Evolutionary conservation across 2,888 invertebrate genomes (phyloP).

Genomic region (Caradrina clavipalpis): DNA sequence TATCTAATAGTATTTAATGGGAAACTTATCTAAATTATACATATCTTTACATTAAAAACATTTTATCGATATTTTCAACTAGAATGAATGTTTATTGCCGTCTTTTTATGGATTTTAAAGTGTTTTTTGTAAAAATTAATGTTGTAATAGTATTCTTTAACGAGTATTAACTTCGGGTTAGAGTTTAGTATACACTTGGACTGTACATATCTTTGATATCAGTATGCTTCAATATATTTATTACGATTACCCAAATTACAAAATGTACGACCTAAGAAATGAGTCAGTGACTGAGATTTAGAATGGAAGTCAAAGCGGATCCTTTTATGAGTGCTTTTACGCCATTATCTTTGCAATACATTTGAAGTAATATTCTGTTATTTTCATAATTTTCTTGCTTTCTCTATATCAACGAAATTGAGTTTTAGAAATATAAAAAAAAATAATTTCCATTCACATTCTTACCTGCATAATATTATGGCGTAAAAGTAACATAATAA

Average conservation of each 20-base stretch:
- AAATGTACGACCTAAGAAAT: slow-evolving; percentile 49
- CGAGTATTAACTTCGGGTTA: slow-evolving; percentile 65
- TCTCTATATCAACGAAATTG: not conserved
- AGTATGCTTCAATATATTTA: slow-evolving; percentile 61
- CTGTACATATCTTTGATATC: slow-evolving; percentile 66
- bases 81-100: slow-evolving; percentile 57
- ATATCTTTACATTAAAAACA: slow-evolving; percentile 60
- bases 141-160: slow-evolving; percentile 64
- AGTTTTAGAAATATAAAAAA: not conserved
- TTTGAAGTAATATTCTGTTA: not conserved
- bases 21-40: slow-evolving; percentile 60
- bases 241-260: slow-evolving; percentile 41
- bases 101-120: slow-evolving; percentile 58
- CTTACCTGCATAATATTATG: not conserved
- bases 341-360: not conserved
- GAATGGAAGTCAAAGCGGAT: slow-evolving; percentile 18
- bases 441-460: not conserved
- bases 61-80: slow-evolving; percentile 56
- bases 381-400: not conserved
- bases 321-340: slow-evolving; percentile 10
- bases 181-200: slow-evolving; percentile 55
- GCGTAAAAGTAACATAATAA: slow-evolving; percentile 6
- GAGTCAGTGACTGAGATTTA: slow-evolving; percentile 57
- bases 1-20: slow-evolving; percentile 45
- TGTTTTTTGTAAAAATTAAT: slow-evolving; percentile 63